These are phyloP conservation scores for Stegodyphus dumicola DNA, from an alignment of 1,140 invertebrate genomes.

Conservation along the genomic window DNA sequence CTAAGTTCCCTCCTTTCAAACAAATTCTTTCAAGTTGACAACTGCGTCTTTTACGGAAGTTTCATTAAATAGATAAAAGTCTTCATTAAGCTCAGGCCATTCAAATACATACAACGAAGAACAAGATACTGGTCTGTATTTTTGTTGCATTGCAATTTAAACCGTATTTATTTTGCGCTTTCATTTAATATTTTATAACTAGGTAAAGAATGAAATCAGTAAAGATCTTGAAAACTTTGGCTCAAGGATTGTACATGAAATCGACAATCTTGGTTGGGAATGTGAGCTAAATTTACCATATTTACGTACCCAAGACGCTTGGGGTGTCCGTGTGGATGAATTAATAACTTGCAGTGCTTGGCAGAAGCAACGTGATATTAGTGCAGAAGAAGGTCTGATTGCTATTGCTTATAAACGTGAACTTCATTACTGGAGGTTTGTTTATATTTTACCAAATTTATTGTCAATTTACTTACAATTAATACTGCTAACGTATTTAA, in stretches of 20 bases:
- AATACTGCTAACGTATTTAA: too few species aligned
- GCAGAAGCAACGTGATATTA: constrained; percentile 72
- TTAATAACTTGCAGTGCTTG: constrained; percentile 72
- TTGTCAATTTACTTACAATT: too few species aligned
- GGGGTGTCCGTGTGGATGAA: constrained; percentile 73
- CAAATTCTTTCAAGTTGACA: too few species aligned
- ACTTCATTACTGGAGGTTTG: constrained; percentile 63
- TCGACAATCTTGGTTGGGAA: constrained; percentile 70
- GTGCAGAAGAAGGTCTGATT: constrained; percentile 74
- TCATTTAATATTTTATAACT: neutral
- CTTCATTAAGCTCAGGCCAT: too few species aligned
- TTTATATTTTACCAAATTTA: too few species aligned
- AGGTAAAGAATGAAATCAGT: constrained; percentile 66
- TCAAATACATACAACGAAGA: too few species aligned
- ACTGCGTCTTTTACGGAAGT: too few species aligned
- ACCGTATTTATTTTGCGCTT: too few species aligned
- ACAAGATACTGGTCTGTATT: too few species aligned
- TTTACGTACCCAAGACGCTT: constrained; percentile 71
- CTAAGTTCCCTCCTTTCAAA: too few species aligned
- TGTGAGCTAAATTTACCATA: constrained; percentile 72
- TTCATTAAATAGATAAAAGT: too few species aligned
- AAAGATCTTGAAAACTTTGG: constrained; percentile 71
- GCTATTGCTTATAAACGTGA: constrained; percentile 73
- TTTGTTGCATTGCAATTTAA: too few species aligned
- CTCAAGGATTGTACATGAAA: constrained; percentile 70